These are phyloP conservation scores for Dipodomys stephensi DNA, from an alignment of 2,113 vertebrate species.

Conservation along the genomic window DNA sequence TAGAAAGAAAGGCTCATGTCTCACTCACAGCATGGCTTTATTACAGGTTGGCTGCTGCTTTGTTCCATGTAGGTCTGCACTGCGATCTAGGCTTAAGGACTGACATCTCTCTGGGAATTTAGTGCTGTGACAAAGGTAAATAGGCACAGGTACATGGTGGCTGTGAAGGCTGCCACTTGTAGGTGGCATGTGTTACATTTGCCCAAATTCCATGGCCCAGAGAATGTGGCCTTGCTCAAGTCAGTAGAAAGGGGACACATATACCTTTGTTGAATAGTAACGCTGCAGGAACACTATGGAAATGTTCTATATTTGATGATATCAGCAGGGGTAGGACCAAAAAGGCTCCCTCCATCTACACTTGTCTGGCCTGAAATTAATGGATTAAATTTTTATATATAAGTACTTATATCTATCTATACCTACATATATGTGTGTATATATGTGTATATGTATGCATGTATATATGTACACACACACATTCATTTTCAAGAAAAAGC, in stretches of 20 bases:
- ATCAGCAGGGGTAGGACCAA: background rate
- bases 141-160: no score
- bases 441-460: no score
- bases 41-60: background rate
- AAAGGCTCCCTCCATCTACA: background rate
- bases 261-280: background rate
- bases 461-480: background rate
- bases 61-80: background rate
- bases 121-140: background rate
- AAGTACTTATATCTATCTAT: no score
- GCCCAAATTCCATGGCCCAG: background rate
- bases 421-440: no score
- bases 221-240: no score
- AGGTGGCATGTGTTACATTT: background rate
- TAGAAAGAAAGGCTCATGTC: background rate
- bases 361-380: slow-evolving; percentile 14
- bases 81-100: background rate
- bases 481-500: background rate
- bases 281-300: background rate
- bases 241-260: background rate
- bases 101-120: background rate
- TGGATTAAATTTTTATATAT: background rate
- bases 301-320: background rate
- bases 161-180: background rate
- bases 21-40: background rate